These are phyloP conservation scores for Pomacea canaliculata DNA, from an alignment of 2,888 invertebrate genomes.

Conservation along the genomic window DNA sequence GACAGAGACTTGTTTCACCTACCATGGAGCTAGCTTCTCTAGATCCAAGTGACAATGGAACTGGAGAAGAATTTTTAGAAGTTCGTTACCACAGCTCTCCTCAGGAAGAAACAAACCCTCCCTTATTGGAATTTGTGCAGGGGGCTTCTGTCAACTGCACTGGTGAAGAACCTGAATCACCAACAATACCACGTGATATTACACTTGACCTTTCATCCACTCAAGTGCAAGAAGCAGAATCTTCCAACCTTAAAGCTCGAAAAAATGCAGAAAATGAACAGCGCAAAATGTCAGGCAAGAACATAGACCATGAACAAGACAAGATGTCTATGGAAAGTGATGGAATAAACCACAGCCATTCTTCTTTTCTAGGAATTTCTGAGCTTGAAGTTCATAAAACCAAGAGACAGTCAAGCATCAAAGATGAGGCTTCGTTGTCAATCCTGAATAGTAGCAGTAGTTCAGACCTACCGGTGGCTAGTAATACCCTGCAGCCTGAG, in stretches of 20 bases:
- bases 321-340: slow-evolving; percentile 5
- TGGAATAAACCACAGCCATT: slow-evolving; percentile 16
- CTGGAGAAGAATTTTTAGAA: slow-evolving; percentile 59
- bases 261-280: slow-evolving; percentile 22
- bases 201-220: not conserved
- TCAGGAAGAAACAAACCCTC: slow-evolving; percentile 10
- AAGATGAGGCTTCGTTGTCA: no score
- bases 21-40: slow-evolving; percentile 45
- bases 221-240: slow-evolving; percentile 2
- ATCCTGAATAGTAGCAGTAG: not conserved
- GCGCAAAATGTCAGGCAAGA: slow-evolving; percentile 6
- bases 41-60: slow-evolving; percentile 41
- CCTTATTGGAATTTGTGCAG: slow-evolving; percentile 32
- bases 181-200: slow-evolving; percentile 43
- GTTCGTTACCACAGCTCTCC: slow-evolving; percentile 49
- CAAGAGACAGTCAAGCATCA: not conserved
- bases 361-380: slow-evolving; percentile 22
- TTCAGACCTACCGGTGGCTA: not conserved
- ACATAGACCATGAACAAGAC: slow-evolving; percentile 16
- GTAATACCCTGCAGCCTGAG: not conserved
- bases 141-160: slow-evolving; percentile 10
- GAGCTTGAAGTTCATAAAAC: slow-evolving; percentile 38
- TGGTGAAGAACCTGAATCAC: slow-evolving; percentile 47
- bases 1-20: slow-evolving; percentile 55
- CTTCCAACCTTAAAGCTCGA: slow-evolving; percentile 32